A percentile compares a stretch with the other conserved stretches of the same genome.
phyloP scores from a whole-genome alignment of 2,797 vertebrate genomes.

The Anguilla anguilla region DNA sequence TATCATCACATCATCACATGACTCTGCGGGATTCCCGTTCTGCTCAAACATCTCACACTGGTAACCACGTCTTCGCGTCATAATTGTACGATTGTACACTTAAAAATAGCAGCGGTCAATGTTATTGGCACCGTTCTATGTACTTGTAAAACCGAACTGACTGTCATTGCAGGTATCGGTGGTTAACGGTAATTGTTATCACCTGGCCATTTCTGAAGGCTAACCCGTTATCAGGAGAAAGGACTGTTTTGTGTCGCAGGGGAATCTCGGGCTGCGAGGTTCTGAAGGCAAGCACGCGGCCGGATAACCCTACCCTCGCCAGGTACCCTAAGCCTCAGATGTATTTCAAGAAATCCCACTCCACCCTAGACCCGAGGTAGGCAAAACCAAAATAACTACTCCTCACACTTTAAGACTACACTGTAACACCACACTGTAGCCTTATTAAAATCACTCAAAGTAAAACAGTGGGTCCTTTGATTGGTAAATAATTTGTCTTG shows the following conservation, averaged over 20 bases:
- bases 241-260: constrained; percentile 44
- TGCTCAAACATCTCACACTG: too few relatives aligned
- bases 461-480: background rate
- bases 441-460: background rate
- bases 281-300: constrained; percentile 39
- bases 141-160: background rate
- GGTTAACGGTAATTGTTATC: background rate
- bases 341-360: constrained; percentile 46
- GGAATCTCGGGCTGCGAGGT: constrained; percentile 37
- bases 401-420: background rate
- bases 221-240: background rate
- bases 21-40: too few relatives aligned
- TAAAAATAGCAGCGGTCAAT: too few relatives aligned
- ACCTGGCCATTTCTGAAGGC: background rate
- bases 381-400: background rate
- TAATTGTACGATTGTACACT: too few relatives aligned
- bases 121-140: background rate
- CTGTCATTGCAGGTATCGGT: background rate
- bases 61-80: too few relatives aligned
- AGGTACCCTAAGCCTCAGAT: constrained; percentile 28
- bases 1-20: too few relatives aligned
- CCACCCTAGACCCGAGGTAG: constrained; percentile 57
- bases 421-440: background rate
- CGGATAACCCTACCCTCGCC: constrained; percentile 36
- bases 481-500: background rate